phyloP scores from a whole-genome alignment of 2,797 vertebrate genomes.

The Prionace glauca region DNA sequence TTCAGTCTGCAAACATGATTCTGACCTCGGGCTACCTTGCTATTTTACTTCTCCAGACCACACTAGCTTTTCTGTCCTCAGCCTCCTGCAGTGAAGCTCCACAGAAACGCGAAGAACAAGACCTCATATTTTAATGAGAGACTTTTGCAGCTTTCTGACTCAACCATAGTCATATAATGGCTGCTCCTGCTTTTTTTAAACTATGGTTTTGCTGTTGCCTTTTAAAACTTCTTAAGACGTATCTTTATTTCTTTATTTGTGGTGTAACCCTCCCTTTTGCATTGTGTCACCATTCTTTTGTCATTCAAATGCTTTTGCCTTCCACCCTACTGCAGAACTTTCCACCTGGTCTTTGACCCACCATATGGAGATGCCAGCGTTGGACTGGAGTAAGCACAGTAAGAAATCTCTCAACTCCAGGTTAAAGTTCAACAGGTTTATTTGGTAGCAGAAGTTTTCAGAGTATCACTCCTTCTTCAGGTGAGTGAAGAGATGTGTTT shows the following conservation, averaged over 20 bases:
- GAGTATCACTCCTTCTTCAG: no score
- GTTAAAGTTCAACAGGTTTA: no score
- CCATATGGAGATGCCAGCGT: no score
- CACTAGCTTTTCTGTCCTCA: not conserved
- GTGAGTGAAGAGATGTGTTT: no score
- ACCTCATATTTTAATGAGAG: not conserved
- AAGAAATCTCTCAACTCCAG: no score
- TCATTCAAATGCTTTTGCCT: not conserved
- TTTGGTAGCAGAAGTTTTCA: no score
- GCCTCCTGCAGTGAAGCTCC: not conserved
- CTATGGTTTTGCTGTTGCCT: not conserved
- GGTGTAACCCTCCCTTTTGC: not conserved
- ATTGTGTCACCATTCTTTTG: not conserved
- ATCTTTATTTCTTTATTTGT: not conserved
- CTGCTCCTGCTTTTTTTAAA: not conserved
- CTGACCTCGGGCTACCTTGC: not conserved
- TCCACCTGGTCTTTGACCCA: not conserved
- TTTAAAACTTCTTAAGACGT: not conserved
- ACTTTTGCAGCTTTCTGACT: not conserved
- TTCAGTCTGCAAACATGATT: not conserved
- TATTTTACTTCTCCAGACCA: not conserved
- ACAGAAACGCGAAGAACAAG: not conserved
- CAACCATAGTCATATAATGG: not conserved
- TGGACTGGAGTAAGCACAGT: no score
- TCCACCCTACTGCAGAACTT: not conserved